These are phyloP conservation scores for Apodemus speciosus DNA, from an alignment of 2,113 vertebrate species.

Conservation along the genomic window DNA sequence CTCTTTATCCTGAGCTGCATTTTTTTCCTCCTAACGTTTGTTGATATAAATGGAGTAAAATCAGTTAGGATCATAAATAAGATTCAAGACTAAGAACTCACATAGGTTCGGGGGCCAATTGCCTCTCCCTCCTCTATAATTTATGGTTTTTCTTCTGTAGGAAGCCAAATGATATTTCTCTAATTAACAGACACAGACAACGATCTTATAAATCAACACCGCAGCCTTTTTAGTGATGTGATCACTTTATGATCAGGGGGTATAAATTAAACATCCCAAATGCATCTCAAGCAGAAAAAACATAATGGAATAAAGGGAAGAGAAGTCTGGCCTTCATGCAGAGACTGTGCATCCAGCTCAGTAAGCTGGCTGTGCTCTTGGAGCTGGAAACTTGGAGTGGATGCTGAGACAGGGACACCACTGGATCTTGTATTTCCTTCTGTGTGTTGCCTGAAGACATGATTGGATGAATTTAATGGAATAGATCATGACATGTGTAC, in stretches of 20 bases:
- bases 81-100: slow-evolving; percentile 58
- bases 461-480: fast-evolving
- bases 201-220: slow-evolving; percentile 79
- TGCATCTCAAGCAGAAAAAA: slow-evolving; percentile 50
- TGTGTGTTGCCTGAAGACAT: neutral
- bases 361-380: too few species aligned
- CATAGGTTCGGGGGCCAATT: neutral
- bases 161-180: slow-evolving; percentile 82
- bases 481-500: neutral
- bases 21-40: neutral
- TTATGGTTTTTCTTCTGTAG: slow-evolving; percentile 76
- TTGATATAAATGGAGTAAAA: slow-evolving; percentile 66
- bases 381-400: neutral
- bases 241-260: slow-evolving; percentile 74
- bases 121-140: slow-evolving; percentile 62
- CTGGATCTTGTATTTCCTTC: fast-evolving
- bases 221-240: slow-evolving; percentile 76
- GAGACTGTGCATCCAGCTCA: neutral
- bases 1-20: neutral
- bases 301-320: slow-evolving; percentile 45
- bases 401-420: fast-evolving
- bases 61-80: slow-evolving; percentile 71
- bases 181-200: slow-evolving; percentile 81
- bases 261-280: slow-evolving; percentile 80
- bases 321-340: neutral